These are phyloP conservation scores for Nyctalus aviator DNA, from an alignment of 2,797 vertebrate species.

Conservation along the genomic window DNA sequence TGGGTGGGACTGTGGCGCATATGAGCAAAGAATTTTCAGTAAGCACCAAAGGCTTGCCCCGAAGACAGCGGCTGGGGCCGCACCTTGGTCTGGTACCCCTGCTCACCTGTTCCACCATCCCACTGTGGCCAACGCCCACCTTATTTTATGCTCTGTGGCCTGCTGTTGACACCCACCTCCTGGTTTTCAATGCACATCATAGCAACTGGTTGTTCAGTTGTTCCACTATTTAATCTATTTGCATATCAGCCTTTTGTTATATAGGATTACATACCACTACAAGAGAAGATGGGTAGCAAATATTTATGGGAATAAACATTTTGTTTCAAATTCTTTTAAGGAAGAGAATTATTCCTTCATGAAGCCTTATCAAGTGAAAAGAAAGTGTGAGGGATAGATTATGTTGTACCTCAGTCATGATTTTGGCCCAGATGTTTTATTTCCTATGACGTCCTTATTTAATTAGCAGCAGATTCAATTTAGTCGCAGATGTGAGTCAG, in stretches of 20 bases:
- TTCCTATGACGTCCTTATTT: constrained; percentile 68
- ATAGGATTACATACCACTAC: not conserved
- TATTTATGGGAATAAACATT: constrained; percentile 36
- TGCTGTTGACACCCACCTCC: too few relatives aligned
- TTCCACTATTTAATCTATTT: too few relatives aligned
- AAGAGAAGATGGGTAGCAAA: not conserved
- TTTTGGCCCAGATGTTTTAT: constrained; percentile 79
- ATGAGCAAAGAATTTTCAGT: too few relatives aligned
- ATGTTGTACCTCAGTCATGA: constrained; percentile 51
- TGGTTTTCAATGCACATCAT: too few relatives aligned
- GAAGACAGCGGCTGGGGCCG: too few relatives aligned
- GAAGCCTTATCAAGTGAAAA: constrained; percentile 14
- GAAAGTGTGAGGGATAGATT: constrained; percentile 6
- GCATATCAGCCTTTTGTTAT: too few relatives aligned
- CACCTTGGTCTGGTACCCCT: too few relatives aligned
- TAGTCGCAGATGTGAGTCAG: constrained; percentile 67
- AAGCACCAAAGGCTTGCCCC: too few relatives aligned
- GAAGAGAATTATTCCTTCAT: not conserved
- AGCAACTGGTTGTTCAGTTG: too few relatives aligned
- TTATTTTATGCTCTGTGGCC: too few relatives aligned
- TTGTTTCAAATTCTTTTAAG: constrained; percentile 35
- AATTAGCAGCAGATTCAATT: constrained; percentile 74
- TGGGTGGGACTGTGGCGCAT: fast-evolving
- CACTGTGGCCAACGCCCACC: too few relatives aligned
- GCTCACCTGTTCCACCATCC: too few relatives aligned